A percentile compares a stretch with the other conserved stretches of the same genome.
These are phyloP conservation scores for Cerastis rubricosa DNA, from an alignment of 2,888 invertebrate genomes.

Conservation along the genomic window DNA sequence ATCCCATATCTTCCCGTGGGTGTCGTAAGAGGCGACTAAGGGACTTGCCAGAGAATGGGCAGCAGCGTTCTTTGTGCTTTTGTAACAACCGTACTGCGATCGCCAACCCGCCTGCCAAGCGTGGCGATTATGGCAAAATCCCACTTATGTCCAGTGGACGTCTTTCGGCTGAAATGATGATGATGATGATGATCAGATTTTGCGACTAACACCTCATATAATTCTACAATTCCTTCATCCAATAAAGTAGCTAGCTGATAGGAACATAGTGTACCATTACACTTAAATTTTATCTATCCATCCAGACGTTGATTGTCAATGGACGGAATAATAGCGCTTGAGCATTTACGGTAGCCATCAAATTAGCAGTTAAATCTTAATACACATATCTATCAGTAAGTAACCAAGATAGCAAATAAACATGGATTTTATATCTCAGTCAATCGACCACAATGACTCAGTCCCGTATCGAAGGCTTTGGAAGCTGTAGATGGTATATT, in stretches of 20 bases:
- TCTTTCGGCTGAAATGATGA: too few species aligned
- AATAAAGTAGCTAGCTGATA: background rate
- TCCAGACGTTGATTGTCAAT: conserved; percentile 10
- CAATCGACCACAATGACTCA: conserved; percentile 42
- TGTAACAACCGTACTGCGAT: too few species aligned
- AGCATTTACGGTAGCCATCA: conserved; percentile 5
- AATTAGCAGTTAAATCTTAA: conserved; percentile 47
- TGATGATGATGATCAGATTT: background rate
- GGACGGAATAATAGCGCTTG: conserved; percentile 11
- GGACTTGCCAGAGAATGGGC: too few species aligned
- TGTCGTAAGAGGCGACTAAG: too few species aligned
- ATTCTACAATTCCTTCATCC: background rate
- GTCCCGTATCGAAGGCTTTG: conserved; percentile 28
- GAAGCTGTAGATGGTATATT: conserved; percentile 32
- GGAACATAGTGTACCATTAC: conserved; percentile 11
- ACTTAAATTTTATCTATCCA: conserved; percentile 10
- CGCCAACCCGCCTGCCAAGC: too few species aligned
- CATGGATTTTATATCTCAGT: conserved; percentile 27
- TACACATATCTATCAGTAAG: conserved; percentile 5
- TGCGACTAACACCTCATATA: background rate
- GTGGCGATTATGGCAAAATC: too few species aligned
- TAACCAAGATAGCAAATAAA: conserved; percentile 48
- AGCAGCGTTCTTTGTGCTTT: too few species aligned
- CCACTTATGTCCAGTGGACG: too few species aligned
- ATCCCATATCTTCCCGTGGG: too few species aligned